Evolutionary conservation across 2,888 invertebrate species (phyloP).

Genomic region (Conops quadrifasciatus): DNA sequence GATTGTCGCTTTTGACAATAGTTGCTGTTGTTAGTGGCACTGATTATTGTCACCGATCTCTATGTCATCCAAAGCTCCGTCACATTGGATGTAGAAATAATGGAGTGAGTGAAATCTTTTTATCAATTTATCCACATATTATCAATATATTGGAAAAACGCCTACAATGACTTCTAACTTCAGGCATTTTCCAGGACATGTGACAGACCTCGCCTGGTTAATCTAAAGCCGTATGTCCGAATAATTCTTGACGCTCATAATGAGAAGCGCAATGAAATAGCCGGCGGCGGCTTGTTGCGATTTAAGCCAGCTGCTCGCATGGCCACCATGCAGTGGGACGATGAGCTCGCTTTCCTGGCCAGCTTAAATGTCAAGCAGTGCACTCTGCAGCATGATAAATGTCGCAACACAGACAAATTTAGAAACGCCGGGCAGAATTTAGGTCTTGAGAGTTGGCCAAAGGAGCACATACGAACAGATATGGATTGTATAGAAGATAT

Average conservation of each 20-base stretch:
- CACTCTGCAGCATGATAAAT: slow-evolving; percentile 48
- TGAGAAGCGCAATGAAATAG: slow-evolving; percentile 21
- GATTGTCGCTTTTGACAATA: not conserved
- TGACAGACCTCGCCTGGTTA: not conserved
- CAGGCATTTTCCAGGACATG: not conserved
- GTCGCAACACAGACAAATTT: slow-evolving; percentile 52
- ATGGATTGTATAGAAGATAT: slow-evolving; percentile 13
- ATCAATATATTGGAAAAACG: no score
- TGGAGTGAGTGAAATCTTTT: not conserved
- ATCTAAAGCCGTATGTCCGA: not conserved
- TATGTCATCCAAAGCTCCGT: not conserved
- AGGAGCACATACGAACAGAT: no score
- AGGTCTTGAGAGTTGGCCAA: no score
- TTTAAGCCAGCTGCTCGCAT: slow-evolving; percentile 52
- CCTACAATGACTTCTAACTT: not conserved
- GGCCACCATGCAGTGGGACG: slow-evolving; percentile 56
- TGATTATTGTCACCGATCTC: not conserved
- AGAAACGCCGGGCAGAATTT: slow-evolving; percentile 55
- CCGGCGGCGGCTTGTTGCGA: slow-evolving; percentile 39
- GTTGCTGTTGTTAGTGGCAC: not conserved
- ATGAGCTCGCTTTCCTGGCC: slow-evolving; percentile 54
- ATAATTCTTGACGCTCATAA: not conserved
- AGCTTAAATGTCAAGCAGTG: slow-evolving; percentile 51
- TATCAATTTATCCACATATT: no score
- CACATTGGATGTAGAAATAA: not conserved